Conservation (phyloP, 2,797 vertebrate species). For the Agapornis canus region DNA sequence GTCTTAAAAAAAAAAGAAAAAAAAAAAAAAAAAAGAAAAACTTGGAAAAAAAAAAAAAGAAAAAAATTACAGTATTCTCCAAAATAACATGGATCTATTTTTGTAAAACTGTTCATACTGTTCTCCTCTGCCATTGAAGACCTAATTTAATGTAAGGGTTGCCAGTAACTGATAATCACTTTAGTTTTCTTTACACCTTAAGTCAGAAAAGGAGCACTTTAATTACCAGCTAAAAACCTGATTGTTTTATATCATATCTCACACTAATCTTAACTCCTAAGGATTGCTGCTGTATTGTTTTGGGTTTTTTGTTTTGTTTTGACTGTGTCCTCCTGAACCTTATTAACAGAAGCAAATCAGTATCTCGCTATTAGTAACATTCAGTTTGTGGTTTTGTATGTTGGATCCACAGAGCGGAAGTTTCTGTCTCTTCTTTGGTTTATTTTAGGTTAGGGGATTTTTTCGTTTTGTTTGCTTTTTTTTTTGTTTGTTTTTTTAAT, state of each 20-base stretch:
- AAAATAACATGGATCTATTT: constrained; percentile 81
- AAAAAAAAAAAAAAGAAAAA: background rate
- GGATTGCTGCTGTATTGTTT: constrained; percentile 73
- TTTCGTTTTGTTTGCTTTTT: background rate
- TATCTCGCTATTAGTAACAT: constrained; percentile 64
- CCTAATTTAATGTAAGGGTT: constrained; percentile 72
- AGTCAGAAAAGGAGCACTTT: constrained; percentile 78
- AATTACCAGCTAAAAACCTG: constrained; percentile 70
- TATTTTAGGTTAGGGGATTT: background rate
- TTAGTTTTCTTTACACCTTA: constrained; percentile 74
- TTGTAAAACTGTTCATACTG: constrained; percentile 79
- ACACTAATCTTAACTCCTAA: constrained; percentile 77
- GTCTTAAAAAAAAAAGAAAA: constrained; percentile 55
- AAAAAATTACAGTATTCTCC: constrained; percentile 73
- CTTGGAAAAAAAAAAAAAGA: background rate
- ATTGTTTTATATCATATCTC: constrained; percentile 72
- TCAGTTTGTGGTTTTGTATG: constrained; percentile 63
- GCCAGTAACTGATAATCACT: constrained; percentile 78
- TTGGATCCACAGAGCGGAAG: constrained; percentile 56
- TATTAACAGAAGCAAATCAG: constrained; percentile 71
- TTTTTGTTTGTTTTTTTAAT: background rate
- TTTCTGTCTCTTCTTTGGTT: constrained; percentile 12
- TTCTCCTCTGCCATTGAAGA: constrained; percentile 79
- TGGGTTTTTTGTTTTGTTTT: background rate
- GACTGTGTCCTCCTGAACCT: constrained; percentile 64